Evolutionary conservation across 2,797 vertebrate genomes (phyloP).

Genomic region (Rhabdophis nuchalis): DNA sequence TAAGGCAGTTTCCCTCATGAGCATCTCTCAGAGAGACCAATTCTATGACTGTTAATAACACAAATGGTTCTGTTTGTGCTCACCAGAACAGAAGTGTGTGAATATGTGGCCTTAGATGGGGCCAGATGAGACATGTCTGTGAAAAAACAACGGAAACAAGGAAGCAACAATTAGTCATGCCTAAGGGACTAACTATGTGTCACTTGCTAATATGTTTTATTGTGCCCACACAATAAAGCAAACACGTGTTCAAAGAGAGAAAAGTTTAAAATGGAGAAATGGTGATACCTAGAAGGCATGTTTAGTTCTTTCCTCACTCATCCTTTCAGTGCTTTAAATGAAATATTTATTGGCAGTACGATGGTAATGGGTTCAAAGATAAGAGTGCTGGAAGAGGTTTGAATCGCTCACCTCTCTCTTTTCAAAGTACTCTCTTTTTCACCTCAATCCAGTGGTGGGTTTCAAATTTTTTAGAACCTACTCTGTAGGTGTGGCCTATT

Average conservation of each 20-base stretch:
- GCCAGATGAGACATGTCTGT: background rate
- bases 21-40: background rate
- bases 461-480: no score
- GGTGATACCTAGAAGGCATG: background rate
- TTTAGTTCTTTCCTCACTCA: background rate
- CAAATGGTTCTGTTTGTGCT: background rate
- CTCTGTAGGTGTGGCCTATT: no score
- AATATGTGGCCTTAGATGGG: background rate
- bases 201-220: background rate
- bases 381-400: background rate
- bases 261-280: background rate
- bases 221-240: background rate
- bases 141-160: background rate
- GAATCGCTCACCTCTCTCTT: background rate
- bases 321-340: background rate
- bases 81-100: background rate
- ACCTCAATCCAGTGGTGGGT: no score
- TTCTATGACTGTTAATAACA: background rate
- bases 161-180: background rate
- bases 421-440: background rate
- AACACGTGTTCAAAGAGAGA: background rate
- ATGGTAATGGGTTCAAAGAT: background rate
- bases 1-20: background rate
- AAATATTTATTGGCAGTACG: background rate
- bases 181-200: background rate